Evolutionary conservation across 2,113 vertebrate genomes (phyloP).

Genomic region (Archilochus colubris): DNA sequence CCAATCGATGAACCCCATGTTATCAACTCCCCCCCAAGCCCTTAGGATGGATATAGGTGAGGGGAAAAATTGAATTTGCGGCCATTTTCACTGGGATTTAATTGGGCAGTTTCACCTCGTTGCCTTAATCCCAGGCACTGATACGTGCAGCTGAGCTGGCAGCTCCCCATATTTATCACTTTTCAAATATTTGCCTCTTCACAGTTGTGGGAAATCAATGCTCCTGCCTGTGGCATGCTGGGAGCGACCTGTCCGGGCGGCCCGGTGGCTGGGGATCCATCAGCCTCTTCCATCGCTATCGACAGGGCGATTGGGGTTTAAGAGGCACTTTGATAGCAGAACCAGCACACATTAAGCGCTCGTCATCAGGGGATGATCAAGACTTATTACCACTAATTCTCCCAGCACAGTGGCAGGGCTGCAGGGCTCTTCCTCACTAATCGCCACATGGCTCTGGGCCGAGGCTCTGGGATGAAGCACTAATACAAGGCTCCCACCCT

Average conservation of each 20-base stretch:
- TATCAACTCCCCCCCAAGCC: not conserved
- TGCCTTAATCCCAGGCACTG: slow-evolving; percentile 53
- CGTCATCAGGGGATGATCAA: slow-evolving; percentile 68
- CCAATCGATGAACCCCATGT: slow-evolving; percentile 41
- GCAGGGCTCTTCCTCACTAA: slow-evolving; percentile 4
- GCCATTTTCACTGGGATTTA: slow-evolving; percentile 62
- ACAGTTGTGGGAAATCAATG: slow-evolving; percentile 61
- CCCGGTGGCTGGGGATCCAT: slow-evolving; percentile 58
- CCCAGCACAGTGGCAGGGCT: not conserved
- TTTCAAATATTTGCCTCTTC: slow-evolving; percentile 67
- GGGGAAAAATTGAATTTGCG: slow-evolving; percentile 50
- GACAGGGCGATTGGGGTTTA: slow-evolving; percentile 70
- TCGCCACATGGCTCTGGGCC: not conserved
- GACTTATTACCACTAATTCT: slow-evolving; percentile 65
- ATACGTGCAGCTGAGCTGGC: not conserved
- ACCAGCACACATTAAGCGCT: slow-evolving; percentile 68
- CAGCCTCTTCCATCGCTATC: slow-evolving; percentile 56
- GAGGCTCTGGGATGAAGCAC: not conserved
- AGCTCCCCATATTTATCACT: slow-evolving; percentile 68
- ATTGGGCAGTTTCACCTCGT: slow-evolving; percentile 65
- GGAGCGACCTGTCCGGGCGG: slow-evolving; percentile 46
- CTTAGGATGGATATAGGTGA: slow-evolving; percentile 4
- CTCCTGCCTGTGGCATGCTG: slow-evolving; percentile 48
- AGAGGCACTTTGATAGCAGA: slow-evolving; percentile 70
- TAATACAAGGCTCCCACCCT: accelerated